Conservation (phyloP, 1,140 invertebrate genomes). For the Drosophila repleta region DNA sequence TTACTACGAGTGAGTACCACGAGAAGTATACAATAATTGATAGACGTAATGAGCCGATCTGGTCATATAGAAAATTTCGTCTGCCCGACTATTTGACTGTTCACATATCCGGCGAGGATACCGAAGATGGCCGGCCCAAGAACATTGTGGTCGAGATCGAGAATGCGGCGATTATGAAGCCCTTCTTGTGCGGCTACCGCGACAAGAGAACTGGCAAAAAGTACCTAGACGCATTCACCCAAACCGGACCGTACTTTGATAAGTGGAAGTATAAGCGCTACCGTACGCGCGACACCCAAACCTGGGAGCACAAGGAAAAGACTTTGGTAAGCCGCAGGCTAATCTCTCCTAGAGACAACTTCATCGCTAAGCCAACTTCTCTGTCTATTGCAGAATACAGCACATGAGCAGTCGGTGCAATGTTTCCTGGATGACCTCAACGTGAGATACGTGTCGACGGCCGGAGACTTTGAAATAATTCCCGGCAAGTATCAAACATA, state of each 20-base stretch:
- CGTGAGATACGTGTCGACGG: slow-evolving; percentile 60
- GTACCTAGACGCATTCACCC: slow-evolving; percentile 86
- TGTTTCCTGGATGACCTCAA: slow-evolving; percentile 74
- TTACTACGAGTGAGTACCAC: slow-evolving; percentile 74
- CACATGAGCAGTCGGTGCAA: slow-evolving; percentile 76
- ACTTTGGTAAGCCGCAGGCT: slow-evolving; percentile 47
- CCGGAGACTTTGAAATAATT: slow-evolving; percentile 62
- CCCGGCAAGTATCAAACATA: slow-evolving; percentile 76
- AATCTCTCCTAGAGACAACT: not conserved
- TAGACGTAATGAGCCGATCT: not conserved
- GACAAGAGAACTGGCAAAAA: slow-evolving; percentile 84
- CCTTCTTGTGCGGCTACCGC: slow-evolving; percentile 86
- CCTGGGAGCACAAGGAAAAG: slow-evolving; percentile 68
- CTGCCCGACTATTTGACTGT: slow-evolving; percentile 85
- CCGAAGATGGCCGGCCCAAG: slow-evolving; percentile 73
- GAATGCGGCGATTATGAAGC: slow-evolving; percentile 85
- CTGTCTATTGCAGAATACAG: slow-evolving; percentile 62
- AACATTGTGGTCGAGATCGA: slow-evolving; percentile 85
- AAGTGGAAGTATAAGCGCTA: slow-evolving; percentile 69
- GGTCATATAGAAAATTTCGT: slow-evolving; percentile 68
- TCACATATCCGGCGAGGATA: slow-evolving; percentile 77
- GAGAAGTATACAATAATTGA: not conserved
- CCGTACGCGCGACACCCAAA: slow-evolving; percentile 78
- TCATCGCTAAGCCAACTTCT: not conserved
- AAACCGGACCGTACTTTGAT: slow-evolving; percentile 85